Percentiles rank a stretch among this genome's conserved stretches.
These are phyloP conservation scores for Callipepla squamata DNA, from an alignment of 2,113 vertebrate species.

Conservation along the genomic window DNA sequence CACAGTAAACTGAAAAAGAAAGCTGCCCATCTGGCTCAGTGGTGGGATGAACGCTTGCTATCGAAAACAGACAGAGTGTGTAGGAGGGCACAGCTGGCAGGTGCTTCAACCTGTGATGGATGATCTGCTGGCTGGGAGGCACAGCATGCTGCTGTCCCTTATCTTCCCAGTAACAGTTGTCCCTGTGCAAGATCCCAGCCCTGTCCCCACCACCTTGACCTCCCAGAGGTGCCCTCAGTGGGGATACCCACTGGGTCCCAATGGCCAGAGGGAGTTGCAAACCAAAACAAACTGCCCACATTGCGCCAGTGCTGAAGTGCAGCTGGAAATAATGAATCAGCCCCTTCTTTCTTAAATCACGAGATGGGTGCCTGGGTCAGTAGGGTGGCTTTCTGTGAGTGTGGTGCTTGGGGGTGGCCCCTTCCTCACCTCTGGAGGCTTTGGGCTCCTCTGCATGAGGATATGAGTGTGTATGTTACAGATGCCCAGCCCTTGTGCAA, in stretches of 20 bases:
- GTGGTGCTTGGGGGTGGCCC: accelerated
- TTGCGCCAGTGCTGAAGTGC: neutral
- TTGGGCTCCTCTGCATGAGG: neutral
- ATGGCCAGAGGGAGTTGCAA: neutral
- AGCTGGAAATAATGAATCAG: neutral
- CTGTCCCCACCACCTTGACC: neutral
- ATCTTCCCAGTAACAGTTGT: neutral
- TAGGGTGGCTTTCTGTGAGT: neutral
- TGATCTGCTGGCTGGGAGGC: neutral
- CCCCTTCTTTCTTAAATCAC: neutral
- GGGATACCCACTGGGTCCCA: neutral
- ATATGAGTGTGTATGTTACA: accelerated
- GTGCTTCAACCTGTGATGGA: neutral
- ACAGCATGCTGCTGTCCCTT: neutral
- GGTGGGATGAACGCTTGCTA: neutral
- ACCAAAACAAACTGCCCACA: neutral
- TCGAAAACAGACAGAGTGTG: accelerated
- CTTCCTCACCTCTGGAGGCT: neutral
- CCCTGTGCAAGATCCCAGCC: neutral
- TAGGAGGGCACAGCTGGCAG: neutral
- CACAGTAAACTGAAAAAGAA: neutral
- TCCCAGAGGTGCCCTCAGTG: neutral
- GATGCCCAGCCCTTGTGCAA: neutral
- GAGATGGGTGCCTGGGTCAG: neutral
- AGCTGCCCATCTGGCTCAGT: neutral